Evolutionary conservation across 2,888 invertebrate genomes (phyloP).

Genomic region (Mactromeris polynyma): DNA sequence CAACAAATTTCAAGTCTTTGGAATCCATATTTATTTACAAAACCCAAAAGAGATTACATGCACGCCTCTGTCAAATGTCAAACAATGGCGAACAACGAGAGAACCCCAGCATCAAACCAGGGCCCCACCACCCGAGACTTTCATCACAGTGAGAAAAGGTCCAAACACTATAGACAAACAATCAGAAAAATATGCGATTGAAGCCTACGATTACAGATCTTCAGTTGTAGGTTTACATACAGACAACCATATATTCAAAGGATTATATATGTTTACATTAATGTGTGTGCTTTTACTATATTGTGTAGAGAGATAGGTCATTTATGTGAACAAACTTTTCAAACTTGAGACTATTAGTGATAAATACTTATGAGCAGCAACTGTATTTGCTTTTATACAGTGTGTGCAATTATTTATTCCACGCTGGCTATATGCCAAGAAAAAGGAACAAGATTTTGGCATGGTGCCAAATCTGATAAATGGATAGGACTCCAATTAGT

Average conservation of each 20-base stretch:
- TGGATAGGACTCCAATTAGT: neutral
- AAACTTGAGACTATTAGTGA: constrained; percentile 23
- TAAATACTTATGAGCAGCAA: constrained; percentile 23
- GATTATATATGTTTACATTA: neutral
- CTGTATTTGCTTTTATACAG: constrained; percentile 21
- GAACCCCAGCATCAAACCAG: neutral
- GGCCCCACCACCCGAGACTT: constrained; percentile 27
- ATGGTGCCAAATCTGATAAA: neutral
- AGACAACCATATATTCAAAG: neutral
- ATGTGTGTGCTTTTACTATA: neutral
- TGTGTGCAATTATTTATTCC: neutral
- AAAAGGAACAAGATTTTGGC: neutral
- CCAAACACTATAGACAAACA: constrained; percentile 4
- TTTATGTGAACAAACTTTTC: no score
- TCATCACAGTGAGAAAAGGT: constrained; percentile 29
- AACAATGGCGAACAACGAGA: constrained; percentile 27
- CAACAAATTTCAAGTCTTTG: constrained; percentile 80
- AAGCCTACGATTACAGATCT: constrained; percentile 39
- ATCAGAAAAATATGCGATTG: constrained; percentile 58
- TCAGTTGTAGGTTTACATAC: constrained; percentile 6
- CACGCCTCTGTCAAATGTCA: constrained; percentile 44
- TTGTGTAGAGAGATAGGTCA: constrained; percentile 28
- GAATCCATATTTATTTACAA: constrained; percentile 82
- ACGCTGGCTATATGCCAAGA: neutral
- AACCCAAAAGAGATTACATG: constrained; percentile 72